phyloP scores from a whole-genome alignment of 37 sponge, comb jelly and placozoan species.

The Ianthella basta region DNA sequence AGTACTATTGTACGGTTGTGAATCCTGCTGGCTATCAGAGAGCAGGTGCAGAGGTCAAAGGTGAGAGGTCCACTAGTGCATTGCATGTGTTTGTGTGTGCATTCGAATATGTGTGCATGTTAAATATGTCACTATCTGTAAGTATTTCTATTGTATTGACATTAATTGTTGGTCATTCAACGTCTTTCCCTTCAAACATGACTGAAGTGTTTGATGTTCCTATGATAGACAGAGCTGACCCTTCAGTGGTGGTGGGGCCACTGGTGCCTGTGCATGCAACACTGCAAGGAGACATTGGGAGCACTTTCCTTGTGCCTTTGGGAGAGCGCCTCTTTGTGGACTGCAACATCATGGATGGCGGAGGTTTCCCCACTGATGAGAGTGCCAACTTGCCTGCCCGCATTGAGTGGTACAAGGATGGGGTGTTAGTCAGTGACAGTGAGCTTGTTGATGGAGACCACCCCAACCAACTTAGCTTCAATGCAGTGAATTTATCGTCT shows the following conservation, averaged over 20 bases:
- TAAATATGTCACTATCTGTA: not conserved
- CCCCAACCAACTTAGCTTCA: slow-evolving; percentile 7
- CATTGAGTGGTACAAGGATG: not conserved
- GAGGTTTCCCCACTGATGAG: slow-evolving; percentile 5
- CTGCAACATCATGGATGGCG: slow-evolving; percentile 7
- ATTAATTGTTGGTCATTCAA: not conserved
- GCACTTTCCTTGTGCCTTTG: not conserved
- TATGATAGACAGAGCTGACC: not conserved
- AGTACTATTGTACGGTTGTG: not conserved
- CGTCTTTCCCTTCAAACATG: too few species aligned
- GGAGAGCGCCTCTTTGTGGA: slow-evolving; percentile 5
- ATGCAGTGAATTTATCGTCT: not conserved
- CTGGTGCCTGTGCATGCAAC: too few species aligned
- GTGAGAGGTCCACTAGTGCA: not conserved
- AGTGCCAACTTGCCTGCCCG: not conserved
- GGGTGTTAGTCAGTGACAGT: not conserved
- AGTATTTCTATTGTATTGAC: not conserved
- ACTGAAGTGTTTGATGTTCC: not conserved
- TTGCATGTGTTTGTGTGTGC: too few species aligned
- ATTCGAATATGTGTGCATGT: too few species aligned
- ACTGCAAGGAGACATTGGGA: slow-evolving; percentile 9
- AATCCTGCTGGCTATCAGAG: slow-evolving; percentile 2
- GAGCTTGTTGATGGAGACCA: not conserved
- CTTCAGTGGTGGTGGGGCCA: not conserved
- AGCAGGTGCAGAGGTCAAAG: not conserved